phyloP scores from a whole-genome alignment of 2,888 invertebrate genomes.

The Apeira syringaria region DNA sequence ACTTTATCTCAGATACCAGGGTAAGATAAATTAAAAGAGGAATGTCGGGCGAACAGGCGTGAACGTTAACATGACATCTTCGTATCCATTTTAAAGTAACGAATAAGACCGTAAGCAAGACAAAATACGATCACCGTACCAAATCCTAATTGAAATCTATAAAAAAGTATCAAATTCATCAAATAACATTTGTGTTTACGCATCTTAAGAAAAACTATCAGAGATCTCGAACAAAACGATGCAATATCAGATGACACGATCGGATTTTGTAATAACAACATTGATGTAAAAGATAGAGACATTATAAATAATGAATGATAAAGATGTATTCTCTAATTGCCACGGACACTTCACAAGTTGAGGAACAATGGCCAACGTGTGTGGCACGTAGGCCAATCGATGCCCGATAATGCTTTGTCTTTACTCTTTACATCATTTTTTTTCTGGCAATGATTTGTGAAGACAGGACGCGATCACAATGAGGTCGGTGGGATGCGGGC shows the following conservation, averaged over 20 bases:
- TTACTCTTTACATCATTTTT: constrained; percentile 56
- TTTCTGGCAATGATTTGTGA: constrained; percentile 72
- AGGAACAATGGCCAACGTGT: constrained; percentile 54
- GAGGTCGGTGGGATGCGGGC: constrained; percentile 75
- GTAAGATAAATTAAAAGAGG: too few relatives aligned
- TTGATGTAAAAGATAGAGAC: constrained; percentile 18
- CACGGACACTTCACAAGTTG: constrained; percentile 32
- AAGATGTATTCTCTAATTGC: constrained; percentile 61
- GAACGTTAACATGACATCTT: too few relatives aligned
- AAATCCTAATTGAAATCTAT: constrained; percentile 26
- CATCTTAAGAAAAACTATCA: constrained; percentile 21
- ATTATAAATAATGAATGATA: constrained; percentile 45
- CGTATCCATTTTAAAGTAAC: too few relatives aligned
- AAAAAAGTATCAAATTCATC: constrained; percentile 40
- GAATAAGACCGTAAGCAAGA: constrained; percentile 40
- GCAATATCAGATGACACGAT: constrained; percentile 26
- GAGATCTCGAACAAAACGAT: constrained; percentile 7
- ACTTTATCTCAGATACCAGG: too few relatives aligned
- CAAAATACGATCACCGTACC: constrained; percentile 29
- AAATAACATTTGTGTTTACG: constrained; percentile 37
- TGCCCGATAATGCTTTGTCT: constrained; percentile 68
- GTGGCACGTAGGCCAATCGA: constrained; percentile 66
- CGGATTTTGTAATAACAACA: constrained; percentile 20
- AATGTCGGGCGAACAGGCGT: too few relatives aligned
- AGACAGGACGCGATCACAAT: constrained; percentile 75